Evolutionary conservation across 2,888 invertebrate genomes (phyloP).

Genomic region (Chydorus sphaericus): DNA sequence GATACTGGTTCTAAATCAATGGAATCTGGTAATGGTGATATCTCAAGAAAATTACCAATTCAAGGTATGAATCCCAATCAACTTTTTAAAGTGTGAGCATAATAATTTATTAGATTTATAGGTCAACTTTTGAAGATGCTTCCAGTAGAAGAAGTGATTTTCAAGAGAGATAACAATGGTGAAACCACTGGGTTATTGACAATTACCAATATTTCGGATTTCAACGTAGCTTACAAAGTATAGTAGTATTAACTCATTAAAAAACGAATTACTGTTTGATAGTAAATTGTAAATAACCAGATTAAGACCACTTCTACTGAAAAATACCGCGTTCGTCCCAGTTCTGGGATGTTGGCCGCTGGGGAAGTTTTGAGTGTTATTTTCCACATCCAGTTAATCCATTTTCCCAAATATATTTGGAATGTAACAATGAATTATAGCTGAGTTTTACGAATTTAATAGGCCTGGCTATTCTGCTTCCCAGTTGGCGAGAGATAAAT

Average conservation of each 20-base stretch:
- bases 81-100: no score
- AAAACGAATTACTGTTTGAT: background rate
- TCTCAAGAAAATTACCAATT: background rate
- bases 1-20: conserved; percentile 19
- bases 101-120: no score
- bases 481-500: conserved; percentile 62
- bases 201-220: conserved; percentile 52
- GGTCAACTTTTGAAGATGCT: conserved; percentile 27
- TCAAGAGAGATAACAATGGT: conserved; percentile 46
- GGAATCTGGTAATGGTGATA: background rate
- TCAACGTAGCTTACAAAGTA: conserved; percentile 52
- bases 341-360: conserved; percentile 55
- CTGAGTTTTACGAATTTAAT: no score
- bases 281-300: no score
- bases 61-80: background rate
- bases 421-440: no score
- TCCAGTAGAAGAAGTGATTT: conserved; percentile 54
- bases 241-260: conserved; percentile 8
- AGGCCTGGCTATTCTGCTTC: conserved; percentile 46
- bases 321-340: conserved; percentile 83
- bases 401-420: no score
- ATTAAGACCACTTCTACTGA: conserved; percentile 92
- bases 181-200: conserved; percentile 50
- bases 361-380: conserved; percentile 47
- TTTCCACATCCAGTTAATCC: conserved; percentile 59